Evolutionary conservation across 1,140 invertebrate genomes (phyloP).

Genomic region (Galendromus occidentalis): DNA sequence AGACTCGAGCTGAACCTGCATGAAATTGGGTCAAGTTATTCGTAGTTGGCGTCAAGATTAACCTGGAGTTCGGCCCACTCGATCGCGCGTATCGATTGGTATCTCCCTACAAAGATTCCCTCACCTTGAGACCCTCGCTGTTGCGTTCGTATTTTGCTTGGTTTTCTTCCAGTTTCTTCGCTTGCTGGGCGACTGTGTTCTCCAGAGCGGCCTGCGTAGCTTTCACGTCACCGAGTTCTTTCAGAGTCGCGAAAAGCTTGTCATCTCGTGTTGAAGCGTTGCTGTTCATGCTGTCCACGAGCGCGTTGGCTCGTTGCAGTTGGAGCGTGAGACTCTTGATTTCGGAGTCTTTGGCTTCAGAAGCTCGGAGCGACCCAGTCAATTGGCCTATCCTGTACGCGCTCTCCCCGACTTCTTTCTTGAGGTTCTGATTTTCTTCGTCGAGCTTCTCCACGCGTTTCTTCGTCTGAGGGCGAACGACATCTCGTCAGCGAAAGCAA

Average conservation of each 20-base stretch:
- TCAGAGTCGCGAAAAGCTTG: background rate
- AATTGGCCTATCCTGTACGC: background rate
- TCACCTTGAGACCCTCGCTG: background rate
- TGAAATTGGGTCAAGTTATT: background rate
- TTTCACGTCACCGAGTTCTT: background rate
- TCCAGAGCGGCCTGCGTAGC: background rate
- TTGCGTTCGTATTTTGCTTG: background rate
- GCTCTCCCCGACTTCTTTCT: background rate
- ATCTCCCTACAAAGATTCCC: no score
- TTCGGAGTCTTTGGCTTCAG: background rate
- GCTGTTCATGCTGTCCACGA: background rate
- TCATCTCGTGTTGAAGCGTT: background rate
- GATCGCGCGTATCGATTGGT: no score
- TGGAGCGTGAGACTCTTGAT: background rate
- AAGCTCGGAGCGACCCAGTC: background rate
- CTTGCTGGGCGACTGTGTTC: background rate
- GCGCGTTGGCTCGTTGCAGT: background rate
- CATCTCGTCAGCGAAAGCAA: no score
- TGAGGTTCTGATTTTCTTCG: background rate
- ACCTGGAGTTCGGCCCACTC: no score
- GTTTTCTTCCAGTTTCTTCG: background rate
- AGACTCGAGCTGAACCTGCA: background rate
- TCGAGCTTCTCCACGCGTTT: background rate
- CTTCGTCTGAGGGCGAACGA: background rate
- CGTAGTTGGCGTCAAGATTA: no score